Evolutionary conservation across 2,797 vertebrate genomes (phyloP).

Genomic region (Dendrocincla fuliginosa): DNA sequence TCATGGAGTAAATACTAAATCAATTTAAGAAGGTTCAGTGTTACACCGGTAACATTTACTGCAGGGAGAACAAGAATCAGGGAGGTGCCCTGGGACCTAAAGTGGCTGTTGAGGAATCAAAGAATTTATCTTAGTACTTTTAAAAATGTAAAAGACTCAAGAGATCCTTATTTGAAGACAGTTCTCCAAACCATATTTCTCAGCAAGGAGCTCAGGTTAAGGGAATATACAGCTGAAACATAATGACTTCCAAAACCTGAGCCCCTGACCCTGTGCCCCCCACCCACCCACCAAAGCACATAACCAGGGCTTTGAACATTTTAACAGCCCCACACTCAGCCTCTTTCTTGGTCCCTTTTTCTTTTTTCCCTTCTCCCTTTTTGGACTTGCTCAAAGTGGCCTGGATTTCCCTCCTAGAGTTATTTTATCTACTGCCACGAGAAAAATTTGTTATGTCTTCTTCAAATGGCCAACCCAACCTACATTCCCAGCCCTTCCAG

Average conservation of each 20-base stretch:
- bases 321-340: background rate
- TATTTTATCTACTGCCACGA: background rate
- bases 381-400: background rate
- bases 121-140: background rate
- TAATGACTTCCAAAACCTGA: background rate
- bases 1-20: constrained; percentile 2
- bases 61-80: background rate
- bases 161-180: background rate
- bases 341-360: background rate
- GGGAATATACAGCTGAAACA: background rate
- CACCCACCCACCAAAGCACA: background rate
- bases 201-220: constrained; percentile 5
- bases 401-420: constrained; percentile 6
- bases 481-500: background rate
- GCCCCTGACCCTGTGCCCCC: background rate
- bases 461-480: background rate
- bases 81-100: background rate
- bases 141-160: background rate
- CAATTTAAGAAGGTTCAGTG: background rate
- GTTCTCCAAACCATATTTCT: background rate
- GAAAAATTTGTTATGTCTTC: background rate
- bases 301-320: background rate
- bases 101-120: background rate
- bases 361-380: background rate
- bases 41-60: background rate